A percentile compares a stretch with the other conserved stretches of the same genome.
Evolutionary conservation across 1,140 invertebrate genomes (phyloP).

Genomic region (Dendroctonus ponderosae): DNA sequence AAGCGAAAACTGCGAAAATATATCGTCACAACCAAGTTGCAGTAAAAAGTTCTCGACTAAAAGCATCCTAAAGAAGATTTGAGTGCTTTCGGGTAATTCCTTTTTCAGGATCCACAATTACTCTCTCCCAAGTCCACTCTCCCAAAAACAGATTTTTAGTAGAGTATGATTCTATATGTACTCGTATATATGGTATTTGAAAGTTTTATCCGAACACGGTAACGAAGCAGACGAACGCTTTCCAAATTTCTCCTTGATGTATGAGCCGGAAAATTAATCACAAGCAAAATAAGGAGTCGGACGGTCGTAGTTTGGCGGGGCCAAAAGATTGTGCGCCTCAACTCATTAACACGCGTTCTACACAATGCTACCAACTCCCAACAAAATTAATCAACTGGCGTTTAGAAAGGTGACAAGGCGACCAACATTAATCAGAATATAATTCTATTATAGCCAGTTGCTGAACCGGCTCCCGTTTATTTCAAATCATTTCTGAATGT

Average conservation of each 20-base stretch:
- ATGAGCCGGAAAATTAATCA: constrained; percentile 32
- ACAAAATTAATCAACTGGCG: constrained; percentile 32
- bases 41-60: no score
- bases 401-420: constrained; percentile 35
- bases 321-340: constrained; percentile 31
- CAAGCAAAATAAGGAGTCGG: constrained; percentile 26
- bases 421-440: constrained; percentile 37
- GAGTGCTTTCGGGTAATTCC: no score
- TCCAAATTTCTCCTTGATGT: constrained; percentile 26
- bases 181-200: background rate
- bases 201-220: constrained; percentile 8
- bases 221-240: constrained; percentile 14
- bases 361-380: constrained; percentile 33
- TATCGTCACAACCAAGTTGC: no score
- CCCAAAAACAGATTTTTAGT: no score
- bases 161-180: no score
- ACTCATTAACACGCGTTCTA: constrained; percentile 35
- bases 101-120: no score
- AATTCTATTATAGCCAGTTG: constrained; percentile 34
- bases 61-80: no score
- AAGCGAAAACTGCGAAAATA: no score
- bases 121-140: no score
- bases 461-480: constrained; percentile 25
- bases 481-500: constrained; percentile 19
- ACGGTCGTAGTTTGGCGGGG: constrained; percentile 12